Evolutionary conservation across 2,113 vertebrate genomes (phyloP), one percentile per base, ranked within the genome.

Genomic region (Rattus rattus): DNA sequence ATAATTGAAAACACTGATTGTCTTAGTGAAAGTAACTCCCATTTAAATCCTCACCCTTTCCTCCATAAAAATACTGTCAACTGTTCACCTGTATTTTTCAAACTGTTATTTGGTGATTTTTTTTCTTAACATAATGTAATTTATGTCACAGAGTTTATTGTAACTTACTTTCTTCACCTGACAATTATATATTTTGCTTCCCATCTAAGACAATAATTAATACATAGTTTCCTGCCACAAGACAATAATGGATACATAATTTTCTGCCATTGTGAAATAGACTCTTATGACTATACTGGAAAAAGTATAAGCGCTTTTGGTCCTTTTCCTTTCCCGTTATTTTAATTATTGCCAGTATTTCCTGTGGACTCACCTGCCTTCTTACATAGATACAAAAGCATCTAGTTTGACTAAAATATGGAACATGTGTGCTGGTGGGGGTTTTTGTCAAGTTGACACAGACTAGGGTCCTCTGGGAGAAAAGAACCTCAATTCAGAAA

Each of bases 201-300:
- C 43, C 13, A 43, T 85, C 36, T 20, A 80, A 84, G 7, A 61
- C 76, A 77, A n/a, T 33, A 54, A 26, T 56, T 88, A 77, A 63
- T 63, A 14, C 49, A 11, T 43, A 43, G 43, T 43, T 43, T 43
- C 43, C 43, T 43, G 43, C 43, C 43, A 43, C 43, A 43, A 43
- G 43, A 43, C 43, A 43, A 43, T 43, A 43, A 43, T 43, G 43
- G 70, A 12, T 8, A 22, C 12, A 7, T 54, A 39, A 52, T 81
- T 92, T 13, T 92, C 92, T 92, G 88, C 20, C 67, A 12, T 30
- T 11, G 30, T 79, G 56, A 96, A 39, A 3, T 33, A 87, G 73
- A 95, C 54, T 97, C 91, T 94, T 56, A 94, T 54, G 61, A 52
- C 19, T 65, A 52, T 52, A 24, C 12, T 90, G 24, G 72, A 96